These are phyloP conservation scores for Chromobotia macracanthus DNA, from an alignment of 2,797 vertebrate genomes.

Conservation along the genomic window DNA sequence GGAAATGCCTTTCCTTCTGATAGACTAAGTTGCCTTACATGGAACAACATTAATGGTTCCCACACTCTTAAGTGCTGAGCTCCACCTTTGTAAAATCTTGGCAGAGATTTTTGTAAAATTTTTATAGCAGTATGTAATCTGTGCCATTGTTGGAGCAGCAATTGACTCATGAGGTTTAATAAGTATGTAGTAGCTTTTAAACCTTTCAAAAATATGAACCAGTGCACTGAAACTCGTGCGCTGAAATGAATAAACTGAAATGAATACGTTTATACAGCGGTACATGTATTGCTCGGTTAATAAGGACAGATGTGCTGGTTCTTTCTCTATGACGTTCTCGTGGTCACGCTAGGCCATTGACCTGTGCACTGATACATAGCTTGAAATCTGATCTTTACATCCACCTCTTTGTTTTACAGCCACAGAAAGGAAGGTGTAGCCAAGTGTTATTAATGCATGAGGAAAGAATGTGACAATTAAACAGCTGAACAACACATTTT, in stretches of 20 bases:
- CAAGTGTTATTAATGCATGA: neutral
- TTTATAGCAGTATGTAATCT: conserved; percentile 44
- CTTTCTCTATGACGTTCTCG: neutral
- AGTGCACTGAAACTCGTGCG: conserved; percentile 18
- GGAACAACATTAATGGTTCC: conserved; percentile 29
- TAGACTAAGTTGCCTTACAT: conserved; percentile 2
- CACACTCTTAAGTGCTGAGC: conserved; percentile 19
- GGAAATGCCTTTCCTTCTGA: neutral
- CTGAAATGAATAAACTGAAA: too few species aligned
- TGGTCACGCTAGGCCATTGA: conserved; percentile 5
- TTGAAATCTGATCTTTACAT: conserved; percentile 12
- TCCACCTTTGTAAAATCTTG: conserved; percentile 43
- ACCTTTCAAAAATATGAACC: neutral
- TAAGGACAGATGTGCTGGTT: neutral
- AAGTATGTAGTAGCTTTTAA: neutral
- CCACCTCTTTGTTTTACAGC: neutral
- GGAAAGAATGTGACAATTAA: neutral
- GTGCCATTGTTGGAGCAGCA: conserved; percentile 31
- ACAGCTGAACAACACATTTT: neutral
- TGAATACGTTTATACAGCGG: conserved; percentile 6
- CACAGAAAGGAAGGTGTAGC: conserved; percentile 6
- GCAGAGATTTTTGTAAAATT: conserved; percentile 33
- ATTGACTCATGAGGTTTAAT: conserved; percentile 24
- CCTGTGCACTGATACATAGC: conserved; percentile 10
- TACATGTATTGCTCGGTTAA: neutral